Conservation (phyloP, 2,113 vertebrate species). For the Ranitomeya imitator region DNA sequence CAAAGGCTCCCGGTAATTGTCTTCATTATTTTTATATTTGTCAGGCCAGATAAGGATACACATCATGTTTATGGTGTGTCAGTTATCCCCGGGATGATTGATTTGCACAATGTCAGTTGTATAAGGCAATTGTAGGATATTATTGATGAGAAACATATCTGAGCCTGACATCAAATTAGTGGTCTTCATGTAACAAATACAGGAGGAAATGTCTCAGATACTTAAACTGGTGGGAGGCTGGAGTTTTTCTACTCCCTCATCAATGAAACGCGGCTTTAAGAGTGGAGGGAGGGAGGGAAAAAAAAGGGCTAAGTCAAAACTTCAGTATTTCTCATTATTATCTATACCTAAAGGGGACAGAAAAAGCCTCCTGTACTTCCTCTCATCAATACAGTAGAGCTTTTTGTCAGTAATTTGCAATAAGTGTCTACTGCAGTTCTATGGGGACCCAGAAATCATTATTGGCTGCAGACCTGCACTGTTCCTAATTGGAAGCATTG, state of each 20-base stretch:
- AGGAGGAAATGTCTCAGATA: conserved; percentile 77
- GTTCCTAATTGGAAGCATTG: conserved; percentile 99
- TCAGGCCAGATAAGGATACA: conserved; percentile 57
- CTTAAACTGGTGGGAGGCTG: conserved; percentile 76
- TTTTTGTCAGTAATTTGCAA: conserved; percentile 99
- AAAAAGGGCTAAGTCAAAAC: conserved; percentile 69
- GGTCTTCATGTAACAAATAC: conserved; percentile 74
- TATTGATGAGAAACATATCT: conserved; percentile 81
- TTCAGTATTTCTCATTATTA: conserved; percentile 78
- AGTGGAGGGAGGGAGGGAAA: conserved; percentile 62
- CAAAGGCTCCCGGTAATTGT: conserved; percentile 54
- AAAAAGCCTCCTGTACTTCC: conserved; percentile 78
- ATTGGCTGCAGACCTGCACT: conserved; percentile 87
- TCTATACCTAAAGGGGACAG: conserved; percentile 87
- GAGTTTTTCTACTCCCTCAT: conserved; percentile 64
- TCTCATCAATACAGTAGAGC: conserved; percentile 92
- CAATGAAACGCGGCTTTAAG: conserved; percentile 68
- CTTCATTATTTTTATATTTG: conserved; percentile 59
- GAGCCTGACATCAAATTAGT: conserved; percentile 82
- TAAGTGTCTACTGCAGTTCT: conserved; percentile 93
- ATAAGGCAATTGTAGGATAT: conserved; percentile 74
- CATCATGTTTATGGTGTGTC: conserved; percentile 59
- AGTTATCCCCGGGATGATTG: conserved; percentile 63
- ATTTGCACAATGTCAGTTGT: conserved; percentile 61
- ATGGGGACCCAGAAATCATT: conserved; percentile 94